phyloP scores from a whole-genome alignment of 1,140 invertebrate species.

The Mycetomoellerius zeteki region DNA sequence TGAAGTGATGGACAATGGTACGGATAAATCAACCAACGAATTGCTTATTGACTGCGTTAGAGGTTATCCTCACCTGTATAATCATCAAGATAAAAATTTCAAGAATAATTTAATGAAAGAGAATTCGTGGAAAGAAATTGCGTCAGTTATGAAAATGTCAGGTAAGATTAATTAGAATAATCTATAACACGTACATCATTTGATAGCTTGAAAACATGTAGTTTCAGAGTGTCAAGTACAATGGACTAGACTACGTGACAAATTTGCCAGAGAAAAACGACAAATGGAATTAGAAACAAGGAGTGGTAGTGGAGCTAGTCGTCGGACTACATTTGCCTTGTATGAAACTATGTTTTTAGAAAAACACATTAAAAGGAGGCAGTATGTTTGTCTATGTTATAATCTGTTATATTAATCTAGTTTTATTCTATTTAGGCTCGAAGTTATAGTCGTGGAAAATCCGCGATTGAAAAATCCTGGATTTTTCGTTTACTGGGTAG shows the following conservation, averaged over 20 bases:
- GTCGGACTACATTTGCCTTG: conserved; percentile 2
- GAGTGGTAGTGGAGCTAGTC: conserved; percentile 9
- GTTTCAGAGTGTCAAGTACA: conserved; percentile 20
- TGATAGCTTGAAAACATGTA: conserved; percentile 12
- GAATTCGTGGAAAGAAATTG: conserved; percentile 10
- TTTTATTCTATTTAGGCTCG: neutral
- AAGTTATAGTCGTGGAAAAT: no score
- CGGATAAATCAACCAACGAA: neutral
- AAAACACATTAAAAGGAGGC: conserved; percentile 23
- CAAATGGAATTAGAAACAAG: conserved; percentile 4
- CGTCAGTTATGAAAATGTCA: conserved; percentile 14
- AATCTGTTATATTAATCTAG: conserved; percentile 7
- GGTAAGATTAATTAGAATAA: conserved; percentile 24
- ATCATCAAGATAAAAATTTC: conserved; percentile 13
- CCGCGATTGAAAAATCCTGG: no score
- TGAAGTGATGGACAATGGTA: conserved; percentile 9
- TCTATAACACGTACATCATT: neutral
- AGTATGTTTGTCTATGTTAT: conserved; percentile 12
- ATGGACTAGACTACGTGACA: neutral
- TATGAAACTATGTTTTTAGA: conserved; percentile 26
- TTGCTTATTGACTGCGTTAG: conserved; percentile 8
- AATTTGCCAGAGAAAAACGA: conserved; percentile 10
- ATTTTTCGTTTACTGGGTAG: no score
- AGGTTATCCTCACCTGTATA: conserved; percentile 14
- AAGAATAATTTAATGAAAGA: conserved; percentile 8